Conservation (phyloP, 2,113 vertebrate species). For the Cercocebus atys region DNA sequence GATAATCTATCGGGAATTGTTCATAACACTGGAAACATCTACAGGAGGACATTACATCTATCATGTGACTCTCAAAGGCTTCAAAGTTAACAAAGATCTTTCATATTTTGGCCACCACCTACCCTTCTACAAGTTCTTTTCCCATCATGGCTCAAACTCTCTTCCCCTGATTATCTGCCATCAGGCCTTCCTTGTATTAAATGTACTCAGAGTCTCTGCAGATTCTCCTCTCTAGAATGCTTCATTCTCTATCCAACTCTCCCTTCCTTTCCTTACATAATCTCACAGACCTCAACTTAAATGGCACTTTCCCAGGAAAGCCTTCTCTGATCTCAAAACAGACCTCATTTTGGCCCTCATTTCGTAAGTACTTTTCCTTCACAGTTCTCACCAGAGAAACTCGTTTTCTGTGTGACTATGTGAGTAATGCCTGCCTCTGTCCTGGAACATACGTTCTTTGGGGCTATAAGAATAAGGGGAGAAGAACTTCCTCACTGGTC, state of each 20-base stretch:
- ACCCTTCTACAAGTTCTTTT: rapidly evolving
- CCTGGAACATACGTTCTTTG: rapidly evolving
- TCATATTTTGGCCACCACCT: rapidly evolving
- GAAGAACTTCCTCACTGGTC: too few species aligned
- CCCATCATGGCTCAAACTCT: rapidly evolving
- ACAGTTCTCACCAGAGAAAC: neutral
- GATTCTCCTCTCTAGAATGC: too few species aligned
- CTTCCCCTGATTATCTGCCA: rapidly evolving
- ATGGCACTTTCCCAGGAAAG: neutral
- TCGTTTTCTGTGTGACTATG: neutral
- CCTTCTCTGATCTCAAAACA: neutral
- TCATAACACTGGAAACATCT: rapidly evolving
- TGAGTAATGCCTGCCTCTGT: neutral
- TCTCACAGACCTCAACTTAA: neutral
- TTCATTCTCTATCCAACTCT: neutral
- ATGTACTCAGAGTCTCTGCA: rapidly evolving
- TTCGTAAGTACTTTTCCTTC: neutral
- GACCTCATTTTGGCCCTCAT: too few species aligned
- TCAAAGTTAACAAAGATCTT: neutral
- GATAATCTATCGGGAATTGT: neutral
- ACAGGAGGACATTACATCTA: rapidly evolving
- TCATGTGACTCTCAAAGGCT: rapidly evolving
- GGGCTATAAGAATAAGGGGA: rapidly evolving
- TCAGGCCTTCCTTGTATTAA: neutral
- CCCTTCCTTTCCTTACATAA: neutral